Percentiles rank a stretch among this genome's conserved stretches.
Evolutionary conservation across 2,888 invertebrate genomes (phyloP).

Genomic region (Stenotaenia linearis): DNA sequence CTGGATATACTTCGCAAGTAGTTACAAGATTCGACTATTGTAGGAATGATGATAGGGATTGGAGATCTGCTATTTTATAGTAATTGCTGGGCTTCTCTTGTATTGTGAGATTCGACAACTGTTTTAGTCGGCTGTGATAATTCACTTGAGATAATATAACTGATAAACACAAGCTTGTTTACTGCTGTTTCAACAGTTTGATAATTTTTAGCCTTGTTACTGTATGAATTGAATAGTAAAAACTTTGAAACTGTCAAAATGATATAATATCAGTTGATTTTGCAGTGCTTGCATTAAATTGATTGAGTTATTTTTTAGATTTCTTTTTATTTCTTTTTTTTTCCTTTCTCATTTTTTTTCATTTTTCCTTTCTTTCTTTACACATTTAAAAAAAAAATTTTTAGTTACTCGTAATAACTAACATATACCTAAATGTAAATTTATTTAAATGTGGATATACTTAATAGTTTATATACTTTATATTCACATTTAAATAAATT

Average conservation of each 20-base stretch:
- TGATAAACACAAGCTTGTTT: background rate
- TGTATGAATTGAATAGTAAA: background rate
- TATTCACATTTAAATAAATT: too few relatives aligned
- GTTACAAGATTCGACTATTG: background rate
- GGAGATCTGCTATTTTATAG: background rate
- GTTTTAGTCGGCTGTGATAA: background rate
- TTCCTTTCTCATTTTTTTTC: too few relatives aligned
- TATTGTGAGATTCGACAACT: background rate
- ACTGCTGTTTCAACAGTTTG: background rate
- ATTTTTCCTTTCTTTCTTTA: too few relatives aligned
- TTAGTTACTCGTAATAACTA: too few relatives aligned
- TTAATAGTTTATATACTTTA: too few relatives aligned
- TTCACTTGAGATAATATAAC: background rate
- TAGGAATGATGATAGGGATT: background rate
- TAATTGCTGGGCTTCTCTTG: background rate
- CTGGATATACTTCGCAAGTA: background rate
- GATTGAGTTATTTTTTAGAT: too few relatives aligned
- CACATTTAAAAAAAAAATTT: too few relatives aligned
- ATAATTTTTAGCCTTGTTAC: background rate
- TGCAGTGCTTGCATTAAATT: too few relatives aligned
- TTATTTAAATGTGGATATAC: too few relatives aligned
- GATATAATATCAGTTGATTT: background rate
- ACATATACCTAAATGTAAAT: too few relatives aligned
- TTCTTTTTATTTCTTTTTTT: too few relatives aligned
- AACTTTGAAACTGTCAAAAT: background rate